Evolutionary conservation across 2,113 vertebrate species (phyloP).

Genomic region (Beaufortia kweichowensis): DNA sequence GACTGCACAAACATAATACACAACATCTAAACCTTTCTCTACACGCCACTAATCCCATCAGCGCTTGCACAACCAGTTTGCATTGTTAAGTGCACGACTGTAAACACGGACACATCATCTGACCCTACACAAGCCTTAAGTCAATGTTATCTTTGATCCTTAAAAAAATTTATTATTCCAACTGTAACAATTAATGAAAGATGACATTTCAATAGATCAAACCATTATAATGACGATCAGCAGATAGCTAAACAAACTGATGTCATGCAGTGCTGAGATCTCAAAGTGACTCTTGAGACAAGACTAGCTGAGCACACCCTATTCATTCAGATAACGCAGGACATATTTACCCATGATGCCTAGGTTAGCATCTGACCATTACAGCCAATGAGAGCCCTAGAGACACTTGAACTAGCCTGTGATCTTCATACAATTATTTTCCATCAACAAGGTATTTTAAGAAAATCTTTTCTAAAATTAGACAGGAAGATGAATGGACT

Average conservation of each 20-base stretch:
- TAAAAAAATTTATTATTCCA: too few relatives aligned
- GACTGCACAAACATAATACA: conserved; percentile 52
- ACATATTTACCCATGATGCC: not conserved
- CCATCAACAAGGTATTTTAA: not conserved
- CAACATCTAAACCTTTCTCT: conserved; percentile 48
- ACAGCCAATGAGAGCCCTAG: conserved; percentile 7
- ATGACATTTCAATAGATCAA: not conserved
- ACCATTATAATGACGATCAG: not conserved
- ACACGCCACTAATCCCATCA: conserved; percentile 46
- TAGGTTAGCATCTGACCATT: conserved; percentile 21
- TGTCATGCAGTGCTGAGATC: conserved; percentile 7
- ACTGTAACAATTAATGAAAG: too few relatives aligned
- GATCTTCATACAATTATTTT: not conserved
- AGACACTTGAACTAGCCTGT: conserved; percentile 10
- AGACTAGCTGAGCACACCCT: conserved; percentile 7
- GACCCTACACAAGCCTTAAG: not conserved
- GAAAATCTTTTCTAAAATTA: not conserved
- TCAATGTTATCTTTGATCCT: conserved; percentile 16
- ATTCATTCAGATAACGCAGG: conserved; percentile 28
- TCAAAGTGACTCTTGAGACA: conserved; percentile 26
- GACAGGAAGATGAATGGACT: not conserved
- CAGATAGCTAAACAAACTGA: not conserved
- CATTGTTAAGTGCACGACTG: conserved; percentile 43
- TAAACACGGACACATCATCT: conserved; percentile 43
- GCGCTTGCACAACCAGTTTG: conserved; percentile 58